Percentiles rank a stretch among this genome's conserved stretches.
phyloP scores from a whole-genome alignment of 2,797 vertebrate genomes.

The Leptodactylus fallax region DNA sequence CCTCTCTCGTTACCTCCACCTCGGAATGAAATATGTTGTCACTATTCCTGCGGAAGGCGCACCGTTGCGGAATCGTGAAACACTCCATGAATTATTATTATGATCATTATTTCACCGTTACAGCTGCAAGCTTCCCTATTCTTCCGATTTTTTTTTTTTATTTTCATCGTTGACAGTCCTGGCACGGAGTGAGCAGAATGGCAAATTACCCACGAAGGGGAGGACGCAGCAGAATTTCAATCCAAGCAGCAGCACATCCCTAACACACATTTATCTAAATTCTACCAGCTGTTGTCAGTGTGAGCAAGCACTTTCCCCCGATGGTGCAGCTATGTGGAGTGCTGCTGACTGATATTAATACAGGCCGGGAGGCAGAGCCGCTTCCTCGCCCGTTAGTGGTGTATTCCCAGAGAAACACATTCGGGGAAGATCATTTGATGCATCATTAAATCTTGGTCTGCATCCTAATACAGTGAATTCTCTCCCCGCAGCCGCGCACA shows the following conservation, averaged over 20 bases:
- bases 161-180: slow-evolving; percentile 33
- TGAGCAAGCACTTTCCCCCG: slow-evolving; percentile 36
- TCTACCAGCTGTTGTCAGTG: slow-evolving; percentile 32
- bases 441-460: slow-evolving; percentile 49
- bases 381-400: neutral
- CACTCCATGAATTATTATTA: slow-evolving; percentile 42
- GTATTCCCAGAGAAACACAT: slow-evolving; percentile 36
- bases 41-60: neutral
- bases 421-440: slow-evolving; percentile 41
- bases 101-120: slow-evolving; percentile 25
- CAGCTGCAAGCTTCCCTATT: slow-evolving; percentile 18
- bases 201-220: slow-evolving; percentile 40
- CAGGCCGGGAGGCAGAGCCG: slow-evolving; percentile 31
- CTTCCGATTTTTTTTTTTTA: neutral
- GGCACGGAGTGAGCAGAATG: slow-evolving; percentile 23
- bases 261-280: slow-evolving; percentile 32
- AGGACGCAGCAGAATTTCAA: slow-evolving; percentile 21
- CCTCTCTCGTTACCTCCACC: neutral
- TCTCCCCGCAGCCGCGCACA: neutral
- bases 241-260: slow-evolving; percentile 5
- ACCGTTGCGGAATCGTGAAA: neutral
- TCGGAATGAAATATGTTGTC: neutral
- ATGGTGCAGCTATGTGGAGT: slow-evolving; percentile 4
- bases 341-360: slow-evolving; percentile 41
- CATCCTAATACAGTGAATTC: slow-evolving; percentile 37